These are phyloP conservation scores for Fistularia tabacaria DNA, from an alignment of 2,797 vertebrate species.

Conservation along the genomic window DNA sequence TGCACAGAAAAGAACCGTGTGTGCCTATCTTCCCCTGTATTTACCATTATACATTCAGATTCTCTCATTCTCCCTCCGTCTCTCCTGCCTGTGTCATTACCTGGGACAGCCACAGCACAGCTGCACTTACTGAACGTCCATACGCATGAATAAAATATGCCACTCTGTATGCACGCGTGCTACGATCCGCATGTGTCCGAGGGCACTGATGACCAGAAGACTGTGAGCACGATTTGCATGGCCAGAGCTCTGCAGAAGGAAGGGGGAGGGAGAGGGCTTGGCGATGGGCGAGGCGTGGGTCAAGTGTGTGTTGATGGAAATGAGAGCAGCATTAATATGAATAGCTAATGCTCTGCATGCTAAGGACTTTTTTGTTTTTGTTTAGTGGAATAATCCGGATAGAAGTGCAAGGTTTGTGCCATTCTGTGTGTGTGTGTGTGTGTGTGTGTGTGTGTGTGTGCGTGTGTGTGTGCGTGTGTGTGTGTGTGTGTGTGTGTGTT, in stretches of 20 bases:
- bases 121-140: constrained; percentile 75
- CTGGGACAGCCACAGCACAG: constrained; percentile 38
- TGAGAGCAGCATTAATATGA: constrained; percentile 69
- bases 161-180: background rate
- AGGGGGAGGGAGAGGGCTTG: constrained; percentile 3
- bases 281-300: constrained; percentile 55
- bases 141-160: constrained; percentile 64
- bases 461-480: constrained; percentile 2
- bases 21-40: too few species aligned
- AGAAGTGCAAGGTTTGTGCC: constrained; percentile 24
- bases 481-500: too few species aligned
- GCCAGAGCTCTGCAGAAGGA: constrained; percentile 23
- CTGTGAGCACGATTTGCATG: constrained; percentile 61
- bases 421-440: constrained; percentile 6
- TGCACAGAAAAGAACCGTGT: too few species aligned
- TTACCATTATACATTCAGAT: background rate
- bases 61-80: background rate
- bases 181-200: constrained; percentile 33
- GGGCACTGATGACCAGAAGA: constrained; percentile 71
- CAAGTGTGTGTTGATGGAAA: constrained; percentile 81
- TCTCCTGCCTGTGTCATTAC: constrained; percentile 18
- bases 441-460: background rate
- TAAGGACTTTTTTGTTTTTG: constrained; percentile 48
- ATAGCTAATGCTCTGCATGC: constrained; percentile 63
- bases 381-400: constrained; percentile 63